A percentile compares a stretch with the other conserved stretches of the same genome.
phyloP scores from a whole-genome alignment of 2,797 vertebrate genomes.

The Pogonophryne albipinna region DNA sequence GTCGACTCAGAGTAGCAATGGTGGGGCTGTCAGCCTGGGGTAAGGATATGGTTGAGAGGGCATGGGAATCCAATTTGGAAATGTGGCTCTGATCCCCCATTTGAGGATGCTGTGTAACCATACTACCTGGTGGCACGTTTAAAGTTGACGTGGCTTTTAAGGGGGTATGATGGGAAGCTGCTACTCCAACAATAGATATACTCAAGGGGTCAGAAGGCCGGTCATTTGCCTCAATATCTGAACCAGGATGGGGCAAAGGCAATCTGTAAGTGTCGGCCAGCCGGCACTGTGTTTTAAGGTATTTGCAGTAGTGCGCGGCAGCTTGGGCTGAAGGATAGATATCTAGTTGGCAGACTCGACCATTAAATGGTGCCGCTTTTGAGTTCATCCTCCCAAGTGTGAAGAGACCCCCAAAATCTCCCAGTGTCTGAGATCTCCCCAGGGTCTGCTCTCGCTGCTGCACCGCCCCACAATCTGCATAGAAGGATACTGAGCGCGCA shows the following conservation, averaged over 20 bases:
- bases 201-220: constrained; percentile 44
- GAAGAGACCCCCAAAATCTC: constrained; percentile 85
- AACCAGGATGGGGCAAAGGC: constrained; percentile 46
- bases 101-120: constrained; percentile 48
- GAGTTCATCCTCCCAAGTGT: constrained; percentile 93
- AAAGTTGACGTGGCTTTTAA: constrained; percentile 37
- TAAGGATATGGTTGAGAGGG: constrained; percentile 19
- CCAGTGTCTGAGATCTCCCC: constrained; percentile 83
- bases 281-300: constrained; percentile 92
- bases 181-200: constrained; percentile 53
- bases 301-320: constrained; percentile 91
- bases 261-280: constrained; percentile 90
- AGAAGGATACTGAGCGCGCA: constrained; percentile 87
- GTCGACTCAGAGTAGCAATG: constrained; percentile 25
- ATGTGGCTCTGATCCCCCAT: constrained; percentile 48
- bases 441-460: constrained; percentile 85
- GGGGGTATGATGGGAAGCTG: constrained; percentile 40
- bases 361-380: constrained; percentile 90
- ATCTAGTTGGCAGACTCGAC: constrained; percentile 93
- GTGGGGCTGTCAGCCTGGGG: constrained; percentile 43
- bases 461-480: constrained; percentile 88
- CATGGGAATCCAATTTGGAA: constrained; percentile 50
- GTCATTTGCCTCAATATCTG: constrained; percentile 55
- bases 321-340: constrained; percentile 92
- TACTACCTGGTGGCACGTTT: constrained; percentile 40